Percentiles rank a stretch among this genome's conserved stretches.
Evolutionary conservation across 1,140 invertebrate genomes (phyloP).

Genomic region (Macrostomum lignano): DNA sequence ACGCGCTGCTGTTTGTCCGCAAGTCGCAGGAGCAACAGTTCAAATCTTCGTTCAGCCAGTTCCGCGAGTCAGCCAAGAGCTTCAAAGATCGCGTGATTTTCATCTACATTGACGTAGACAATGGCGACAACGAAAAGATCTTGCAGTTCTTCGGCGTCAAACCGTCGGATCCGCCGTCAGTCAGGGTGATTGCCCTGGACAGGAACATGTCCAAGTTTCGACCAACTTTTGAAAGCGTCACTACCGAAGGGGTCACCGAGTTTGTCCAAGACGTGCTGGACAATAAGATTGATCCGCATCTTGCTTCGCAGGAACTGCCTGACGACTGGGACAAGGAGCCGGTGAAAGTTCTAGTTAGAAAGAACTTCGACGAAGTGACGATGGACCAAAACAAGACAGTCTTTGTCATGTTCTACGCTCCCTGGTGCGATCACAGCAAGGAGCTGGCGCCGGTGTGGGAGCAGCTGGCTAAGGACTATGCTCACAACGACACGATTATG

Average conservation of each 20-base stretch:
- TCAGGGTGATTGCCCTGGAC: conserved; percentile 62
- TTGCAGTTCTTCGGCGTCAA: conserved; percentile 91
- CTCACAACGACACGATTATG: conserved; percentile 50
- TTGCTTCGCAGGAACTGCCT: conserved; percentile 61
- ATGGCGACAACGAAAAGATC: conserved; percentile 70
- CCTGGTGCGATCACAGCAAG: conserved; percentile 84
- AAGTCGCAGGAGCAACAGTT: conserved; percentile 42
- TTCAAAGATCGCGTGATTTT: conserved; percentile 43
- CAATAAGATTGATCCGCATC: conserved; percentile 53
- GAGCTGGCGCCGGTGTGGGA: conserved; percentile 82
- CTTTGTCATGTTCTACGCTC: conserved; percentile 86
- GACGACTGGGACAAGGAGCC: conserved; percentile 83
- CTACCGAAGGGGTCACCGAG: conserved; percentile 40
- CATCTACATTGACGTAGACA: conserved; percentile 65
- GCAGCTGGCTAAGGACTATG: conserved; percentile 50
- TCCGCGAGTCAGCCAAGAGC: conserved; percentile 40
- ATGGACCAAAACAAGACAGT: conserved; percentile 63
- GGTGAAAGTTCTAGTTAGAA: conserved; percentile 70
- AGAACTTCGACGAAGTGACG: conserved; percentile 78
- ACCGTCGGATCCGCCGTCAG: conserved; percentile 55
- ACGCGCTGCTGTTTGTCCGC: conserved; percentile 64
- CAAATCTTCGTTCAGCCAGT: conserved; percentile 37
- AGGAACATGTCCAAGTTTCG: conserved; percentile 91
- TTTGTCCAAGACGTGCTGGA: conserved; percentile 58
- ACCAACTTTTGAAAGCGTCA: conserved; percentile 44